Evolutionary conservation across 1,140 invertebrate species (phyloP).

Genomic region (Habropoda laboriosa): DNA sequence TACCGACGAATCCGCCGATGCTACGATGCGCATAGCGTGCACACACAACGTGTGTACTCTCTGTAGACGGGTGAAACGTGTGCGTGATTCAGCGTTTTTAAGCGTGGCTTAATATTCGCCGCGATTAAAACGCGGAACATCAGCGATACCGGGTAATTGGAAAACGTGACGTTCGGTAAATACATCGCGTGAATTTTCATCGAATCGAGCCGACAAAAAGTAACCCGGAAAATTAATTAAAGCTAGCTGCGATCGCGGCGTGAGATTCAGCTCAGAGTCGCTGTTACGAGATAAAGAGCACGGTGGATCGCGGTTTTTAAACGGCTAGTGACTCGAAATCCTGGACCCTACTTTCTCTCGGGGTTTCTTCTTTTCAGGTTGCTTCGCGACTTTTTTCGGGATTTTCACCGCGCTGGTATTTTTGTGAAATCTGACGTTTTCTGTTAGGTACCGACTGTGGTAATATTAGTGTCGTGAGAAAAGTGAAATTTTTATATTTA

Average conservation of each 20-base stretch:
- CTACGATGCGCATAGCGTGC: no score
- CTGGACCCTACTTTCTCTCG: neutral
- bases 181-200: constrained; percentile 22
- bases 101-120: constrained; percentile 28
- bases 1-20: neutral
- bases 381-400: neutral
- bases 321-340: constrained; percentile 11
- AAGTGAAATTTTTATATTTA: no score
- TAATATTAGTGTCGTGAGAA: no score
- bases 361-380: neutral
- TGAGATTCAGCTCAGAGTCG: neutral
- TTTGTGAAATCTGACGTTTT: neutral
- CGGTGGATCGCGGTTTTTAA: neutral
- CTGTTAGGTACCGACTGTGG: no score
- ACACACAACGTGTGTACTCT: no score
- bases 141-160: constrained; percentile 41
- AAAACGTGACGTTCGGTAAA: constrained; percentile 46
- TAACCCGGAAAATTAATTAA: constrained; percentile 42
- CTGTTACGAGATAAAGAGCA: neutral
- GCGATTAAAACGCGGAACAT: constrained; percentile 34
- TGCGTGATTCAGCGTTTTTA: constrained; percentile 15
- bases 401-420: neutral
- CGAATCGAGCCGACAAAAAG: constrained; percentile 4
- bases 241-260: neutral
- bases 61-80: neutral